A percentile compares a stretch with the other conserved stretches of the same genome.
phyloP scores from a whole-genome alignment of 1,140 invertebrate genomes.

The Aradophagus sp. region DNA sequence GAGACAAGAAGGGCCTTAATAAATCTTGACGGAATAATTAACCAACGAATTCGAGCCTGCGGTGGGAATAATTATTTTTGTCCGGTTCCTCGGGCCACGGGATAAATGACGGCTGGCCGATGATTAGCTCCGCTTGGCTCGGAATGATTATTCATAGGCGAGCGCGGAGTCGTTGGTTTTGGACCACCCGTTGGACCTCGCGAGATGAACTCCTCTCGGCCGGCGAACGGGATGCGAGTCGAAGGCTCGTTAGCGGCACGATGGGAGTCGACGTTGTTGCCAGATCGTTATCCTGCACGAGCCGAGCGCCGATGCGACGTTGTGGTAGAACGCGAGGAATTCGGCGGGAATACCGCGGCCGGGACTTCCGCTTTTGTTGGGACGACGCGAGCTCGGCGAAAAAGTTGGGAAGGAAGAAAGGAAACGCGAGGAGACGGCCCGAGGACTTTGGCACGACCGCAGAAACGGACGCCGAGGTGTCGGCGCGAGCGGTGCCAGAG shows the following conservation, averaged over 20 bases:
- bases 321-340: slow-evolving; percentile 35
- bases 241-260: slow-evolving; percentile 69
- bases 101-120: too few relatives aligned
- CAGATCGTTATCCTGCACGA: slow-evolving; percentile 66
- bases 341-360: slow-evolving; percentile 29
- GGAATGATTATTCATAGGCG: slow-evolving; percentile 50
- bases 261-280: slow-evolving; percentile 68
- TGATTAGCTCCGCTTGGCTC: too few relatives aligned
- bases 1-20: too few relatives aligned
- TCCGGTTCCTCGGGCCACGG: too few relatives aligned
- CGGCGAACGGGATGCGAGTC: slow-evolving; percentile 63
- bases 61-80: too few relatives aligned
- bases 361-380: slow-evolving; percentile 44
- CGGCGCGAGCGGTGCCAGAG: too few relatives aligned
- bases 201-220: slow-evolving; percentile 58
- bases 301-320: slow-evolving; percentile 38
- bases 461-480: too few relatives aligned
- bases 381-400: slow-evolving; percentile 1
- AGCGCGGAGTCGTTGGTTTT: slow-evolving; percentile 31
- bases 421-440: too few relatives aligned
- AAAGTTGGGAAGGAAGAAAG: too few relatives aligned
- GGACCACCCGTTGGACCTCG: slow-evolving; percentile 61
- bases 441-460: too few relatives aligned
- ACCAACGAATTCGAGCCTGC: too few relatives aligned
- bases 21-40: too few relatives aligned